A percentile compares a stretch with the other conserved stretches of the same genome.
phyloP scores from a whole-genome alignment of 37 sponge, comb jelly and placozoan genomes.

The Cladorhizidae sp. region DNA sequence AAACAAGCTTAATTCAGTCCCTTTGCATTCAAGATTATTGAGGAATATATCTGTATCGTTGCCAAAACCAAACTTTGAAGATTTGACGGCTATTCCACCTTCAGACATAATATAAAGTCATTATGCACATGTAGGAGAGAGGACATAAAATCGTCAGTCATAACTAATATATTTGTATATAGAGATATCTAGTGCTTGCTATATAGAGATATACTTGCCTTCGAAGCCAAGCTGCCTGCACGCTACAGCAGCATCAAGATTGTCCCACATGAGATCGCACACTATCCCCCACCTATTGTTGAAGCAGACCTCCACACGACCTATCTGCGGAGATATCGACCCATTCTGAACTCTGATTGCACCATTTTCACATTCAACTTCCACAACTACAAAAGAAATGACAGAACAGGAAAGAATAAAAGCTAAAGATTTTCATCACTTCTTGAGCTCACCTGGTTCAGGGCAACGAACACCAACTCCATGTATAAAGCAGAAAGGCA shows the following conservation, averaged over 20 bases:
- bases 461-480: no score
- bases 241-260: constrained; percentile 1
- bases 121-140: no score
- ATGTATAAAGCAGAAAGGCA: no score
- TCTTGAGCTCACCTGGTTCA: no score
- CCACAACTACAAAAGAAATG: neutral
- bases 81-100: constrained; percentile 1
- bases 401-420: neutral
- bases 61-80: neutral
- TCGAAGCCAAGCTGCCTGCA: constrained; percentile 12
- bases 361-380: neutral
- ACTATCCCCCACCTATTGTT: neutral
- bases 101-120: no score
- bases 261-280: neutral
- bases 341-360: neutral
- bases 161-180: no score
- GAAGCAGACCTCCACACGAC: constrained; percentile 18
- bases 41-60: neutral
- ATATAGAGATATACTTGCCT: neutral
- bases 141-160: no score
- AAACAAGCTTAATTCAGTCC: constrained; percentile 2
- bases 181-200: no score
- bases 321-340: neutral
- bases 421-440: no score
- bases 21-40: neutral